These are phyloP conservation scores for Parapsyche elsis DNA, from an alignment of 1,140 invertebrate genomes.

Conservation along the genomic window DNA sequence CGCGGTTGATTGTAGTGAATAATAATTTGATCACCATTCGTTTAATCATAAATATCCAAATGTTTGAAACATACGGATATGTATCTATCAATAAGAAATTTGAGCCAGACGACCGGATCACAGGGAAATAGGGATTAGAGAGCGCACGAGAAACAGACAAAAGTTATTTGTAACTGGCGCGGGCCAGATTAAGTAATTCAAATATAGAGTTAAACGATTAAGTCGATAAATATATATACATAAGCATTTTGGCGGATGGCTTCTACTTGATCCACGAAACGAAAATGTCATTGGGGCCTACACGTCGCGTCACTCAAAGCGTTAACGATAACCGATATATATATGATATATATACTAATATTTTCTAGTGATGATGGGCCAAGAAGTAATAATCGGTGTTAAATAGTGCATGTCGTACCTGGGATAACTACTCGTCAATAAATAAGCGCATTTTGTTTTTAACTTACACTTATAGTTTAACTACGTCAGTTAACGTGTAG, in stretches of 20 bases:
- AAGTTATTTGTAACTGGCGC: slow-evolving; percentile 22
- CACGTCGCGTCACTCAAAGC: slow-evolving; percentile 14
- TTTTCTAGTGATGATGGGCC: slow-evolving; percentile 37
- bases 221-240: slow-evolving; percentile 30
- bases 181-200: slow-evolving; percentile 19
- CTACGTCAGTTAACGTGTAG: slow-evolving; percentile 1
- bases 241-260: slow-evolving; percentile 16
- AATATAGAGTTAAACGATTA: slow-evolving; percentile 21
- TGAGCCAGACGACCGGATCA: slow-evolving; percentile 29
- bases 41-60: slow-evolving; percentile 19
- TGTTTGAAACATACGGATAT: slow-evolving; percentile 25
- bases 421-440: slow-evolving; percentile 24
- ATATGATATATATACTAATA: background rate
- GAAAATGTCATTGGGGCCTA: slow-evolving; percentile 17
- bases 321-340: background rate
- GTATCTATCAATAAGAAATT: slow-evolving; percentile 4
- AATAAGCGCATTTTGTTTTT: slow-evolving; percentile 28
- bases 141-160: slow-evolving; percentile 29
- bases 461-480: background rate
- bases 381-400: slow-evolving; percentile 35
- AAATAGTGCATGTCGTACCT: slow-evolving; percentile 32
- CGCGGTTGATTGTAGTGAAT: slow-evolving; percentile 12
- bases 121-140: slow-evolving; percentile 24
- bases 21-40: slow-evolving; percentile 19
- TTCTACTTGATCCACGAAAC: slow-evolving; percentile 25